These are phyloP conservation scores for Nemopilema nomurai DNA, from an alignment of 30 jellyfish, hydroid and myxozoan species.

Conservation along the genomic window DNA sequence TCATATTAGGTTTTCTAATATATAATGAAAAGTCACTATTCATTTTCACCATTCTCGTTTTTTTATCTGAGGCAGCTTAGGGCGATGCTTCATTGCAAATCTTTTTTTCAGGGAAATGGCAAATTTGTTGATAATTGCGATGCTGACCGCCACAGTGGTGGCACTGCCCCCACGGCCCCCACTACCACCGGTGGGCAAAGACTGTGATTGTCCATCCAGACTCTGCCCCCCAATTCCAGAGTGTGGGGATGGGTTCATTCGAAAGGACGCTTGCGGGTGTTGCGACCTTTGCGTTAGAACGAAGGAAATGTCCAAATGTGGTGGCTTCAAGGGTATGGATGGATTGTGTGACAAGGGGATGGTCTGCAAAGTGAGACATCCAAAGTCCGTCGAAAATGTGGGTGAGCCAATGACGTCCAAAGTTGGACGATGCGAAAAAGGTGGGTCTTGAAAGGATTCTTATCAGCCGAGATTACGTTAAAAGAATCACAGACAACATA, in stretches of 20 bases:
- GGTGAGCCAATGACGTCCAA: constrained; percentile 13
- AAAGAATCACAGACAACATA: too few species aligned
- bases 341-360: constrained; percentile 71
- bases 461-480: too few species aligned
- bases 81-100: constrained; percentile 3
- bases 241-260: constrained; percentile 53
- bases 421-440: constrained; percentile 82
- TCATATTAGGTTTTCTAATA: too few species aligned
- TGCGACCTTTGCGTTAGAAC: constrained; percentile 56
- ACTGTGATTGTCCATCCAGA: not conserved
- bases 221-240: constrained; percentile 29
- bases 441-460: constrained; percentile 3
- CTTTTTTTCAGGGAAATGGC: not conserved
- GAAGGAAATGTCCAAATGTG: constrained; percentile 36
- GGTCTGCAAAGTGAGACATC: constrained; percentile 61
- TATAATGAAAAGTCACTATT: too few species aligned
- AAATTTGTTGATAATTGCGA: not conserved
- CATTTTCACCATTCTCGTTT: not conserved
- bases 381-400: constrained; percentile 38
- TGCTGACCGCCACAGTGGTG: not conserved
- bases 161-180: not conserved
- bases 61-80: too few species aligned
- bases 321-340: constrained; percentile 30
- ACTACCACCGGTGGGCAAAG: not conserved
- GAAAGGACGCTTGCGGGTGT: constrained; percentile 62